Percentiles rank a stretch among this genome's conserved stretches.
phyloP scores from a whole-genome alignment of 2,113 vertebrate genomes.

The Vanacampus margaritifer region DNA sequence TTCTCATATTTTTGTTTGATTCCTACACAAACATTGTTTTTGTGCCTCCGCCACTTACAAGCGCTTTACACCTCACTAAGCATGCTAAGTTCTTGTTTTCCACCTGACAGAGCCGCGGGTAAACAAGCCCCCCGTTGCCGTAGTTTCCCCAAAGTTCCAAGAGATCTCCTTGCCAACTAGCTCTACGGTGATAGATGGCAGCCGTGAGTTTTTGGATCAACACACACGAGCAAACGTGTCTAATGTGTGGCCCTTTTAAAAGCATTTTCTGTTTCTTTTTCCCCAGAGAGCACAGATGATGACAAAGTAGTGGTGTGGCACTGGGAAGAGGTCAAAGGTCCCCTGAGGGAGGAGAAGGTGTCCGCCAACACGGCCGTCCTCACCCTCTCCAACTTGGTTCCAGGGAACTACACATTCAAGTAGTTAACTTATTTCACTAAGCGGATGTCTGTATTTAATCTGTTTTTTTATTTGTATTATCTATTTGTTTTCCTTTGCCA shows the following conservation, averaged over 20 bases:
- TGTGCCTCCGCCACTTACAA: background rate
- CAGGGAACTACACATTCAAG: slow-evolving; percentile 97
- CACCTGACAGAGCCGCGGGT: slow-evolving; percentile 85
- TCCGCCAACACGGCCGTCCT: slow-evolving; percentile 83
- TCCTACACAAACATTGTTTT: background rate
- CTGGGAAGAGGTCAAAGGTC: slow-evolving; percentile 96
- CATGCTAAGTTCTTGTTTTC: slow-evolving; percentile 27
- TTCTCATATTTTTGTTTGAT: background rate
- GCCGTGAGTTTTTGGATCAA: slow-evolving; percentile 79
- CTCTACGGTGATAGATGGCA: slow-evolving; percentile 94
- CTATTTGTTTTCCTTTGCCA: slow-evolving; percentile 39
- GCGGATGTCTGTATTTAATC: background rate
- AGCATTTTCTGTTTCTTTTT: background rate
- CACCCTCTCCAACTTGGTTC: slow-evolving; percentile 87
- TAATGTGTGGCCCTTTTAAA: background rate
- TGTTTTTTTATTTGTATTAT: background rate
- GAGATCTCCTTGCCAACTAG: slow-evolving; percentile 94
- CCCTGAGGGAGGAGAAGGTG: slow-evolving; percentile 90
- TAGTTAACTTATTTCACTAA: slow-evolving; percentile 34
- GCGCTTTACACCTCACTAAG: slow-evolving; percentile 11
- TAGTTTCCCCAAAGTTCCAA: slow-evolving; percentile 91
- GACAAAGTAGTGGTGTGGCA: slow-evolving; percentile 89
- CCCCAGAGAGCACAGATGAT: slow-evolving; percentile 91
- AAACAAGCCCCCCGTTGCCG: slow-evolving; percentile 87
- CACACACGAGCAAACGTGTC: background rate